Evolutionary conservation across 2,113 vertebrate genomes (phyloP), one percentile per base, ranked within the genome.

Genomic region (Anoura caudifer): DNA sequence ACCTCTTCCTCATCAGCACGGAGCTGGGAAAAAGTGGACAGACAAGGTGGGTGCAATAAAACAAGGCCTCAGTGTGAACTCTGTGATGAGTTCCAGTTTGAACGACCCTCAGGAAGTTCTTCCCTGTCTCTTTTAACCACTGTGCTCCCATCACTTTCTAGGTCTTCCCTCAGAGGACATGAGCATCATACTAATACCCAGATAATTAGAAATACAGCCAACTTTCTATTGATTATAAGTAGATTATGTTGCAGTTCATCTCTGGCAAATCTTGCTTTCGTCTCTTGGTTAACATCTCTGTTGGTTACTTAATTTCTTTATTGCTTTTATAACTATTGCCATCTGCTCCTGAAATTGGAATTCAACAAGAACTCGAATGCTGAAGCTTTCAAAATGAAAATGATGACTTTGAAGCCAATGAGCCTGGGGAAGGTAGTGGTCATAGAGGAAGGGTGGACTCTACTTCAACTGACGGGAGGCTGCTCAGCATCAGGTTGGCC

Each of bases 261-360:
- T 95, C 91, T 96, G 92, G 94, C 90, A 91, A 96, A 96, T 96
- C 96, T 97, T 96, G 94, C 90, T 93, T 94, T 97, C 93, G 65
- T 97, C 87, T 95, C 96, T 93, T 91, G 41, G 91, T 97, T 96
- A 93, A 89, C 90, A 87, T 97, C 96, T 97, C 95, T 80, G 85
- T 87, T 96, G 96, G 95, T 97, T 96, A 84, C 90, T 96, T 96
- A 96, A 96, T 97, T 97, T 97, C 95, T 95, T 97, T 91, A 96
- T 95, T 98, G 96, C 94, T 93, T 98, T 97, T 95, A 96, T 95
- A 93, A 87, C 75, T 76, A n/a, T 77, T 81, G 76, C 96, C 95
- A 97, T 96, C 97, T 97, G 95, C 94, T 95, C 5, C 95, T 92
- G 94, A 84, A 93, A 90, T 70, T 89, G 84, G 56, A 87, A 77